Base-by-base conservation (phyloP, 35 echinoderm and acorn worm species). In the Apostichopus californicus region DNA sequence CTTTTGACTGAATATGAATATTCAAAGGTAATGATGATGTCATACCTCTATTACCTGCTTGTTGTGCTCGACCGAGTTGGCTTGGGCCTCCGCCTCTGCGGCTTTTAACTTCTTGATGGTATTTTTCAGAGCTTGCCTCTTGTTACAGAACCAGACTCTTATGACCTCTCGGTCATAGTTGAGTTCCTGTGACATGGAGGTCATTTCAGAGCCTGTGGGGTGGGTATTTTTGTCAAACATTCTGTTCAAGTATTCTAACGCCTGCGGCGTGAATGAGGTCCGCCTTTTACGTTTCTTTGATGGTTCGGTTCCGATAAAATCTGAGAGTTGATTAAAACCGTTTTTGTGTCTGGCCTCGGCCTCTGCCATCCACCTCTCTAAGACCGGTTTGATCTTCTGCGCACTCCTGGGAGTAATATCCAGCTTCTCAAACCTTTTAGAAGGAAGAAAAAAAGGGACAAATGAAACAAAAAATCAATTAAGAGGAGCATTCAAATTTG, bases 271-370 rank as follows among this genome's bases (percentile, higher is more conserved):
- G 93, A 99, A 99, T 59, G 97, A 99, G 60, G 97, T 99, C 55
- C 97, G 97, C n/a, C 97, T 91, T 78, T 99, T 99, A 11, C 97
- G 95, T 90, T 99, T 99, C 89, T 99, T 99, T 24, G 95, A 90
- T 0, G 97, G 95, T 78, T 99, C 97, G 28, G 95, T 99, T 63
- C 97, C 97, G 63, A 99, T 96, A 87, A 96, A 99, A 83, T 99
- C 97, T 15, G 97, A 94, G 85, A 99, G 93, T 80, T 96, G 97
- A 83, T 91, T 94, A 10, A 99, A 91, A 77, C 97, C 97, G 64
- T 99, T 99, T 93, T 99, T 99, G 93, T 99, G 97, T n/a, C 97
- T 90, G 78, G 96, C 97, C 79, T 99, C 97, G 24, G 97, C 97
- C 85, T 99, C 97, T 71, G 94, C 91, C 97, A 99, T 99, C 97